A percentile compares a stretch with the other conserved stretches of the same genome.
Evolutionary conservation across 2,797 vertebrate species (phyloP).

Genomic region (Oreonectes daqikongensis): DNA sequence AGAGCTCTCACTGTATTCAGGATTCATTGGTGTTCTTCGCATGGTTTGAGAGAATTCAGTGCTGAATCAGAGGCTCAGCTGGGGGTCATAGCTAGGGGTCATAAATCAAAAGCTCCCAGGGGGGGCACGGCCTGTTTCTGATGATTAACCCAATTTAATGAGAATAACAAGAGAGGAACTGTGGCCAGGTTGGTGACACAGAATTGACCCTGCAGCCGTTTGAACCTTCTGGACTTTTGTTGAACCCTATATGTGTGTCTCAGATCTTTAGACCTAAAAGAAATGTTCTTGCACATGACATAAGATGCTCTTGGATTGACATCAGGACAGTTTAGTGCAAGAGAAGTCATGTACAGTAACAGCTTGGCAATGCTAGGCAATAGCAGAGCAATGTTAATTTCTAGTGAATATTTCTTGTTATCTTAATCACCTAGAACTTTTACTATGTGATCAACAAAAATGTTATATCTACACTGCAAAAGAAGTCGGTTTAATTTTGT

Average conservation of each 20-base stretch:
- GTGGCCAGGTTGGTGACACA: slow-evolving; percentile 43
- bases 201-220: slow-evolving; percentile 53
- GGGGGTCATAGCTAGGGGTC: slow-evolving; percentile 75
- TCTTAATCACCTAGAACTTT: too few relatives aligned
- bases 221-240: slow-evolving; percentile 47
- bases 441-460: too few relatives aligned
- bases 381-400: too few relatives aligned
- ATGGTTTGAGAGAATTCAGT: slow-evolving; percentile 63
- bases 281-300: too few relatives aligned
- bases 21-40: background rate
- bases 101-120: slow-evolving; percentile 75
- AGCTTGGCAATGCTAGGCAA: too few relatives aligned
- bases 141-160: slow-evolving; percentile 79
- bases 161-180: slow-evolving; percentile 58
- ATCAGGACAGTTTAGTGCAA: too few relatives aligned
- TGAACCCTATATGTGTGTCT: too few relatives aligned
- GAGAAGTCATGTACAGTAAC: too few relatives aligned
- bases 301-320: too few relatives aligned
- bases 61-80: slow-evolving; percentile 68
- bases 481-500: background rate
- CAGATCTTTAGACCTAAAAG: too few relatives aligned
- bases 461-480: too few relatives aligned
- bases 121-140: slow-evolving; percentile 64
- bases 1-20: background rate
- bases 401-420: too few relatives aligned